phyloP scores from a whole-genome alignment of 2,797 vertebrate species.

The Eulemur rubriventer region DNA sequence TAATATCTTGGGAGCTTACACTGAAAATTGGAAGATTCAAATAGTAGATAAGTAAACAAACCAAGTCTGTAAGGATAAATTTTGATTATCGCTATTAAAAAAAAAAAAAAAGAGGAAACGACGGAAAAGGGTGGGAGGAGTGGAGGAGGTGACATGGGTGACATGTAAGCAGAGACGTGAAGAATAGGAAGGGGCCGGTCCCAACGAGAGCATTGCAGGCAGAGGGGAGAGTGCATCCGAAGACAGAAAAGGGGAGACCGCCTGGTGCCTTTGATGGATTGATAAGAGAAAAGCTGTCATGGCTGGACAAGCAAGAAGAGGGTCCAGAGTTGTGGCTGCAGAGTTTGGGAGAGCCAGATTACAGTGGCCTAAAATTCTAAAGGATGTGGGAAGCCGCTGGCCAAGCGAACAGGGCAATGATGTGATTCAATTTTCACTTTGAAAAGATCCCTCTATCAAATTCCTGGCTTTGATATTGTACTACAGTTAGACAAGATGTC shows the following conservation, averaged over 20 bases:
- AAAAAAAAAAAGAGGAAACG: not conserved
- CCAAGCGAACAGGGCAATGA: not conserved
- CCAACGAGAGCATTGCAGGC: not conserved
- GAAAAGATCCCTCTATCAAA: not conserved
- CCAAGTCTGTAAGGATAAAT: not conserved
- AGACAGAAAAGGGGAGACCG: fast-evolving
- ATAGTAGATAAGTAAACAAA: not conserved
- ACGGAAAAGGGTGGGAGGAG: too few species aligned
- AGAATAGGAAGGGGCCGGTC: not conserved
- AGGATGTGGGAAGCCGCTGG: not conserved
- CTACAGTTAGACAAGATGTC: not conserved
- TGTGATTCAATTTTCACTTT: not conserved
- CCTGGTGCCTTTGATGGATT: not conserved
- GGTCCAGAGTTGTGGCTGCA: not conserved
- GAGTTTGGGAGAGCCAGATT: not conserved
- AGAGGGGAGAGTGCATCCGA: not conserved
- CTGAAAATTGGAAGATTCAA: not conserved
- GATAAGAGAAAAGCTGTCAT: not conserved
- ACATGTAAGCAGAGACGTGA: not conserved
- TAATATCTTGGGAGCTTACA: not conserved
- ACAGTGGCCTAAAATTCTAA: not conserved
- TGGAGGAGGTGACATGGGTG: too few species aligned
- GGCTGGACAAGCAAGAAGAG: fast-evolving
- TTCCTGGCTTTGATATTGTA: not conserved
- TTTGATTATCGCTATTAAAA: not conserved